Percentiles rank a stretch among this genome's conserved stretches.
Conservation (phyloP, 2,113 vertebrate genomes). For the Cyanistes caeruleus region DNA sequence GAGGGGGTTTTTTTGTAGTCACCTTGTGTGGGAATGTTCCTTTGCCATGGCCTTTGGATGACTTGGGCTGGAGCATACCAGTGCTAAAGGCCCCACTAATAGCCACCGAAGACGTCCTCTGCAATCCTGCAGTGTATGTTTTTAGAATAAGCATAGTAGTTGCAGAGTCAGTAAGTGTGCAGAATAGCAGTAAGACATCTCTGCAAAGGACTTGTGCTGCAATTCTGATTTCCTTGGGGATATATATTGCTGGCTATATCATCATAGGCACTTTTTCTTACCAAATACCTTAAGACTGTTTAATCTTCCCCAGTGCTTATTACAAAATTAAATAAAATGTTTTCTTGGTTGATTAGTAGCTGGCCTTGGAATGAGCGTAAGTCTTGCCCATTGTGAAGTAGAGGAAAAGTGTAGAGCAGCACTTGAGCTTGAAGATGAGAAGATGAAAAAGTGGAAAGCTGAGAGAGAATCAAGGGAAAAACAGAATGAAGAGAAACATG, state of each 20-base stretch:
- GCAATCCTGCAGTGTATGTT: not conserved
- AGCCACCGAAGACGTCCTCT: not conserved
- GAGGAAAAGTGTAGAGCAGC: slow-evolving; percentile 73
- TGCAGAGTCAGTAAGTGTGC: not conserved
- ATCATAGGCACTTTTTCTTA: not conserved
- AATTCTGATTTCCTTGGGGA: not conserved
- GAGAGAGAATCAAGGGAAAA: slow-evolving; percentile 61
- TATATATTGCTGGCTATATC: not conserved
- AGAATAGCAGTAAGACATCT: not conserved
- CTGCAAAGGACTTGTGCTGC: not conserved
- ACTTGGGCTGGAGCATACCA: not conserved
- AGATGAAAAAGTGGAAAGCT: slow-evolving; percentile 41
- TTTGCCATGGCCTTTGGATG: not conserved
- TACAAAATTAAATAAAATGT: not conserved
- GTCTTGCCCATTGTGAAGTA: slow-evolving; percentile 63
- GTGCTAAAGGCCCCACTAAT: not conserved
- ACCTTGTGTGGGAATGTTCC: not conserved
- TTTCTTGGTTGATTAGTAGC: slow-evolving; percentile 44
- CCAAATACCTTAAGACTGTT: not conserved
- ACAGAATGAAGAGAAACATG: slow-evolving; percentile 69
- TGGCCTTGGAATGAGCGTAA: slow-evolving; percentile 51
- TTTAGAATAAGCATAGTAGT: not conserved
- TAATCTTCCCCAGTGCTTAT: not conserved
- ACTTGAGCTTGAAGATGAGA: slow-evolving; percentile 68
- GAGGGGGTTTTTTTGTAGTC: not conserved